Percentiles rank a stretch among this genome's conserved stretches.
phyloP scores from a whole-genome alignment of 1,140 invertebrate genomes.

The Bombus superbus region DNA sequence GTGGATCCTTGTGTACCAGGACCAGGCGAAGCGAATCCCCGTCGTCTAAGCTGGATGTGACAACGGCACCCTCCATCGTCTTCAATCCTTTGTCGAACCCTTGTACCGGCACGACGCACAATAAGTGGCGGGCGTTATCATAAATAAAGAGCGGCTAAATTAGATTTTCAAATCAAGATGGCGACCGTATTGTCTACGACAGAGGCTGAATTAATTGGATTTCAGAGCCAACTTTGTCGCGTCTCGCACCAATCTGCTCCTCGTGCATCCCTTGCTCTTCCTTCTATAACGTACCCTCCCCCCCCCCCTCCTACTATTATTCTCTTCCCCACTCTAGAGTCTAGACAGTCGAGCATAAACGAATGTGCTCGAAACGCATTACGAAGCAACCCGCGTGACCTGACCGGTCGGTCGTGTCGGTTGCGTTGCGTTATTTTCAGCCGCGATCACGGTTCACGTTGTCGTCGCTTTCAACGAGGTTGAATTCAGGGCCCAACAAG shows the following conservation, averaged over 20 bases:
- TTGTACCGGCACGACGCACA: slow-evolving; percentile 64
- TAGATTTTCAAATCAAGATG: slow-evolving; percentile 80
- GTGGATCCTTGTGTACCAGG: not conserved
- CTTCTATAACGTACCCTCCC: not conserved
- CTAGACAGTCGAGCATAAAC: slow-evolving; percentile 23
- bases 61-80: slow-evolving; percentile 67
- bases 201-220: slow-evolving; percentile 78
- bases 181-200: slow-evolving; percentile 75
- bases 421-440: slow-evolving; percentile 25
- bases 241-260: slow-evolving; percentile 55
- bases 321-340: not conserved
- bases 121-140: slow-evolving; percentile 76
- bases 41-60: slow-evolving; percentile 66
- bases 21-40: not conserved
- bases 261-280: slow-evolving; percentile 27
- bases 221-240: slow-evolving; percentile 75
- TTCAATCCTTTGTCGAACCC: slow-evolving; percentile 74
- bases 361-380: slow-evolving; percentile 13
- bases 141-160: slow-evolving; percentile 80
- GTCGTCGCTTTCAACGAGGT: slow-evolving; percentile 55
- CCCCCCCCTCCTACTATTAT: not conserved
- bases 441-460: slow-evolving; percentile 54
- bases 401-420: not conserved
- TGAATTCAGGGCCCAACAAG: slow-evolving; percentile 46
- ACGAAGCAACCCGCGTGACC: not conserved